Evolutionary conservation across 2,888 invertebrate species (phyloP).

Genomic region (Drosophila setosimentum): DNA sequence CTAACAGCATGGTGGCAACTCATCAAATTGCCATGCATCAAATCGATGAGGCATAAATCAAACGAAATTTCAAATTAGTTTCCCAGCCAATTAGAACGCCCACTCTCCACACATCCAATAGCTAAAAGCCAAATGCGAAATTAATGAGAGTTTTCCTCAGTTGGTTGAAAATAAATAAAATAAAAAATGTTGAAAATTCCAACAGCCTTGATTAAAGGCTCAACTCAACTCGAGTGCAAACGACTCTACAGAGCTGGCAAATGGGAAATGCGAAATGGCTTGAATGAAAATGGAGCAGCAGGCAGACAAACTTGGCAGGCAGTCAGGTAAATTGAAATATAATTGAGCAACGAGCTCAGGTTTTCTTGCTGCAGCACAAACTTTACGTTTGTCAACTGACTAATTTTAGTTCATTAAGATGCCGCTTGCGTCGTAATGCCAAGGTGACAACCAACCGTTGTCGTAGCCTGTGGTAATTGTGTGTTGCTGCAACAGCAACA

Average conservation of each 20-base stretch:
- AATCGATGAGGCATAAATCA: constrained; percentile 80
- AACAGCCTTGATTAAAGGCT: constrained; percentile 57
- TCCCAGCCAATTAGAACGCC: constrained; percentile 62
- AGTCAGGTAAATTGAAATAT: constrained; percentile 75
- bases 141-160: constrained; percentile 60
- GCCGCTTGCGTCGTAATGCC: constrained; percentile 50
- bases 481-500: constrained; percentile 24
- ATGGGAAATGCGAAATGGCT: neutral
- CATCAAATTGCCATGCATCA: constrained; percentile 70
- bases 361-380: constrained; percentile 7
- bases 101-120: constrained; percentile 5
- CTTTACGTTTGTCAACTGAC: constrained; percentile 49
- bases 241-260: neutral
- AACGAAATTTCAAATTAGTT: constrained; percentile 78
- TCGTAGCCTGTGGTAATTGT: constrained; percentile 21
- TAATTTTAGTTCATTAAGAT: constrained; percentile 73
- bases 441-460: constrained; percentile 55
- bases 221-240: neutral
- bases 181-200: constrained; percentile 32
- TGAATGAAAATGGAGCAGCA: neutral
- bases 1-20: constrained; percentile 34
- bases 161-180: constrained; percentile 18
- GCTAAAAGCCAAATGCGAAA: constrained; percentile 56
- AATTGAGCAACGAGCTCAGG: constrained; percentile 57
- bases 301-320: constrained; percentile 19